These are phyloP conservation scores for Mimas tiliae DNA, from an alignment of 2,888 invertebrate species.

Conservation along the genomic window DNA sequence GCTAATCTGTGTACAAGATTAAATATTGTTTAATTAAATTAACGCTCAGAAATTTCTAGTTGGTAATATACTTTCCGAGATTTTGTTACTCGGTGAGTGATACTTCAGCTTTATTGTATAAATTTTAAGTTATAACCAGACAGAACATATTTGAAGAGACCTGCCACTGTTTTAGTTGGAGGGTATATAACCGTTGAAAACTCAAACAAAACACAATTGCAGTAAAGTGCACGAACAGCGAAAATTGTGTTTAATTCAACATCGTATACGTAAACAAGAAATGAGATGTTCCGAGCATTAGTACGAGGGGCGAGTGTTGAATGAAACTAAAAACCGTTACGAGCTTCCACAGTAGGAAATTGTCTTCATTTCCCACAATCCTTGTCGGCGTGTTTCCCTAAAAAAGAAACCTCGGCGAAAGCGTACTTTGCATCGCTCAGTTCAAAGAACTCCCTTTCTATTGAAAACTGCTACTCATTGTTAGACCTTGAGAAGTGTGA, in stretches of 20 bases:
- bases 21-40: not conserved
- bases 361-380: slow-evolving; percentile 60
- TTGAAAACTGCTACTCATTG: slow-evolving; percentile 47
- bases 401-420: slow-evolving; percentile 49
- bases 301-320: slow-evolving; percentile 39
- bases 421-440: slow-evolving; percentile 53
- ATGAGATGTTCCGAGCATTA: slow-evolving; percentile 37
- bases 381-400: slow-evolving; percentile 46
- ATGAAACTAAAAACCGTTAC: slow-evolving; percentile 42
- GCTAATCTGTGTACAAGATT: not conserved
- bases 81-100: not conserved
- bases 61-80: not conserved
- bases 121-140: not conserved
- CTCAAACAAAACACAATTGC: slow-evolving; percentile 24
- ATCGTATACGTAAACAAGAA: slow-evolving; percentile 35
- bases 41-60: not conserved
- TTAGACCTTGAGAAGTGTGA: slow-evolving; percentile 46
- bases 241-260: slow-evolving; percentile 36
- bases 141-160: slow-evolving; percentile 1
- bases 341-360: slow-evolving; percentile 48
- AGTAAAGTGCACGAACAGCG: slow-evolving; percentile 22
- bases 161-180: slow-evolving; percentile 1
- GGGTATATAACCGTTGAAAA: not conserved
- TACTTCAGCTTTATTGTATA: slow-evolving; percentile 4
- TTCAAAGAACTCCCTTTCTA: slow-evolving; percentile 58